Percentiles rank a stretch among this genome's conserved stretches.
These are phyloP conservation scores for Acleris holmiana DNA, from an alignment of 2,888 invertebrate genomes.

Conservation along the genomic window DNA sequence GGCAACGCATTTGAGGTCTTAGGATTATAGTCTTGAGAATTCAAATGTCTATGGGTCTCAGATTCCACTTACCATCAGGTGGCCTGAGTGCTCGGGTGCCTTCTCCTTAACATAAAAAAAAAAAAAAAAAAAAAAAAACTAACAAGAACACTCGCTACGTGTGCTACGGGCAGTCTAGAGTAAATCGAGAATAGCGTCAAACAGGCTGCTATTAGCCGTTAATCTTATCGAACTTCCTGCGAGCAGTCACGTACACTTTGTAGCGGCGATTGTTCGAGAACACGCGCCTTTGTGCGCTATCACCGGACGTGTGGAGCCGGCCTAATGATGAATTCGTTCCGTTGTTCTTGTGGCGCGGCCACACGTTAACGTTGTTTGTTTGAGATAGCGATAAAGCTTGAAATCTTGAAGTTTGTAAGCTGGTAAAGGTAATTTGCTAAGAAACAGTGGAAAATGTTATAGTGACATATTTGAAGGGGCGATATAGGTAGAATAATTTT, in stretches of 20 bases:
- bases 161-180: background rate
- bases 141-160: background rate
- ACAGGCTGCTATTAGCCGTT: constrained; percentile 12
- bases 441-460: no score
- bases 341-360: constrained; percentile 10
- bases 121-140: no score
- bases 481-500: no score
- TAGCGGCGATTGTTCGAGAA: constrained; percentile 8
- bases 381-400: background rate
- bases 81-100: no score
- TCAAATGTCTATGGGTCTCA: no score
- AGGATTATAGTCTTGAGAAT: no score
- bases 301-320: constrained; percentile 24
- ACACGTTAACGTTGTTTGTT: background rate
- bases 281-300: constrained; percentile 15
- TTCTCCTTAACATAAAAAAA: no score
- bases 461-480: no score
- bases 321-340: constrained; percentile 15
- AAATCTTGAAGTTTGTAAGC: no score
- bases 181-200: constrained; percentile 14
- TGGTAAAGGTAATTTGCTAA: no score
- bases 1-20: no score
- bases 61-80: no score
- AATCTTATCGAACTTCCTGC: constrained; percentile 15
- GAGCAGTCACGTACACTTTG: constrained; percentile 18